These are phyloP conservation scores for Bombus confusus DNA, from an alignment of 1,140 invertebrate genomes.

Conservation along the genomic window DNA sequence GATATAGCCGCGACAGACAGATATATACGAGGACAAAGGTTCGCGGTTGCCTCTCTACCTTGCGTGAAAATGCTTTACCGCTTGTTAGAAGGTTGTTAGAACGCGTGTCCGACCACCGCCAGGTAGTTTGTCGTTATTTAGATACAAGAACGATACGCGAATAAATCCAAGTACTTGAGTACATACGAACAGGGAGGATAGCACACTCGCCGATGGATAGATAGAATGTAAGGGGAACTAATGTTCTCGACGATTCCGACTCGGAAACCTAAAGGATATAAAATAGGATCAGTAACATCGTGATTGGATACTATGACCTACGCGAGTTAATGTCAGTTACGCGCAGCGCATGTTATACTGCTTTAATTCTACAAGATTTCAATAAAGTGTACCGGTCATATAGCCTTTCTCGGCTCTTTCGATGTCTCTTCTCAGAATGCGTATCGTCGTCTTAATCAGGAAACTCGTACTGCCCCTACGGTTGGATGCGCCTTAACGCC, in stretches of 20 bases:
- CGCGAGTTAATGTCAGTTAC: not conserved
- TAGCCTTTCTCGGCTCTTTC: conserved; percentile 21
- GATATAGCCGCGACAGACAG: conserved; percentile 20
- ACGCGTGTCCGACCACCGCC: not conserved
- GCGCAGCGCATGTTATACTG: not conserved
- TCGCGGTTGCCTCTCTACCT: not conserved
- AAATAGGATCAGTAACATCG: too few species aligned
- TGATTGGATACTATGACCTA: too few species aligned
- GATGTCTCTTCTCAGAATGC: conserved; percentile 28
- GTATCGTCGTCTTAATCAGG: conserved; percentile 47
- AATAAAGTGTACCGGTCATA: conserved; percentile 17
- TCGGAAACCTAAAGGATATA: fast-evolving
- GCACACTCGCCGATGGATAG: too few species aligned
- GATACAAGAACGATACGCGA: not conserved
- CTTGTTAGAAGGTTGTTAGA: not conserved
- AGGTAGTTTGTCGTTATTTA: not conserved
- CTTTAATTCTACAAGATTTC: conserved; percentile 38
- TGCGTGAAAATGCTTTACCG: not conserved
- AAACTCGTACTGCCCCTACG: conserved; percentile 32
- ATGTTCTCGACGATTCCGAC: too few species aligned
- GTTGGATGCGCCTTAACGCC: conserved; percentile 43
- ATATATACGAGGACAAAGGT: conserved; percentile 11
- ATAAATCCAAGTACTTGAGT: not conserved
- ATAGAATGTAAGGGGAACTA: too few species aligned
- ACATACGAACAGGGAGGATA: not conserved